Base-by-base conservation (phyloP, 1,140 invertebrate species). In the Dendroctonus valens region DNA sequence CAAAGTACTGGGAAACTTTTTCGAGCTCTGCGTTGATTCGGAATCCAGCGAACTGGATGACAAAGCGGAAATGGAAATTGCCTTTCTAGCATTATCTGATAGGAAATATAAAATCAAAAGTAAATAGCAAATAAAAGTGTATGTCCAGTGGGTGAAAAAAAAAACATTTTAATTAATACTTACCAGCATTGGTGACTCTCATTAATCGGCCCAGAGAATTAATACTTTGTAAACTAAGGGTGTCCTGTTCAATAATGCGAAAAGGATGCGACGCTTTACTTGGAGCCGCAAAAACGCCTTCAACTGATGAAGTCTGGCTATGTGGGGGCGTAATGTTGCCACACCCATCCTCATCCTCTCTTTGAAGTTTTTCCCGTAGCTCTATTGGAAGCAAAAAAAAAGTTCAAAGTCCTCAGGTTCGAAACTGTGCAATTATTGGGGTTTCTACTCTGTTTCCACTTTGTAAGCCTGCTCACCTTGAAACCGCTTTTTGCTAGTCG, bases 211-310 rank as follows among this genome's bases (percentile, higher is more conserved):
- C 91, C 67, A 93, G 79, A 65, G 91, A 93, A 69, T 91, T 91
- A 82, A 92, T 88, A 78, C 91, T 93, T 76, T 93, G 91, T 71
- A 94, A 81, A 75, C 91, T 93, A 73, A 92, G 83, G 57, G 91
- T 87, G 78, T 94, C 92, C 72, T 91, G 90, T 70, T 94, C 91
- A 72, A 93, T 92, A 49, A 94, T 89, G 57, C 82, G 75, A 73
- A 91, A 91, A 37, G 89, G 90, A 82, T 91, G 89, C 9, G 86
- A 85, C 5, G 85, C 84, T 78, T 73, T 73, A 59, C 67, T 76
- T 7, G 75, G 58, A 15, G 70, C 71, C 9, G 83, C 79, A 71
- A 81, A 86, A 4, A 87, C 79, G 11, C 84, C 85, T 69, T 87
- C 86, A 57, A 85, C 81, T 14, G 89, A 88, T 12, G 88, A 90